A percentile compares a stretch with the other conserved stretches of the same genome.
Conservation (phyloP, 2,113 vertebrate genomes). For the Percina caprodes region DNA sequence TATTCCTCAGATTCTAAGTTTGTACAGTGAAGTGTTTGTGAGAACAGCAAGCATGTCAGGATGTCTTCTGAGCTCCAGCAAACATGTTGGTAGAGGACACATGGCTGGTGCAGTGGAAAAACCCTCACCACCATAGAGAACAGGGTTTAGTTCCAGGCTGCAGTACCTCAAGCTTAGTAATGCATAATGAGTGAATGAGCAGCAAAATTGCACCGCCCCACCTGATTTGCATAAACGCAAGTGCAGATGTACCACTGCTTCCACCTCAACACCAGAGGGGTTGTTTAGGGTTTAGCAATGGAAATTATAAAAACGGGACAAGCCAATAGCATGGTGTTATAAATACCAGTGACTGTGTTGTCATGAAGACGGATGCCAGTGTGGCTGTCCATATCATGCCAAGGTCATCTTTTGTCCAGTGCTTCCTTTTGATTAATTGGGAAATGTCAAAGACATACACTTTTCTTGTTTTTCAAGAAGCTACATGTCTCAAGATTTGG, state of each 20-base stretch:
- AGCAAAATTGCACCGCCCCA: constrained; percentile 16
- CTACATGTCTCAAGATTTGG: background rate
- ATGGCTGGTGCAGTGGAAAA: constrained; percentile 24
- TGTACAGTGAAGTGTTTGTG: constrained; percentile 8
- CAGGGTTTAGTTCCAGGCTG: constrained; percentile 15
- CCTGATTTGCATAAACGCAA: constrained; percentile 18
- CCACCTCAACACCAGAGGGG: background rate
- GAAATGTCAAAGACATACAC: background rate
- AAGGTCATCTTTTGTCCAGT: background rate
- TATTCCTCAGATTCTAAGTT: constrained; percentile 6
- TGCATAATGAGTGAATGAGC: constrained; percentile 40
- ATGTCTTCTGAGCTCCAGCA: constrained; percentile 18
- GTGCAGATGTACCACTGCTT: background rate
- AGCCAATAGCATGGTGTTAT: background rate
- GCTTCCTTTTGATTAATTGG: background rate
- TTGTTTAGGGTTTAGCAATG: background rate
- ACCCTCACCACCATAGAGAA: constrained; percentile 6
- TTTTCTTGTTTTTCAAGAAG: background rate
- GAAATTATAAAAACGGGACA: background rate
- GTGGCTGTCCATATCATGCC: background rate
- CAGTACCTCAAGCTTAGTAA: constrained; percentile 12
- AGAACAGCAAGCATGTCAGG: background rate
- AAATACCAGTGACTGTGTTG: background rate
- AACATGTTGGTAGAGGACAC: constrained; percentile 6
- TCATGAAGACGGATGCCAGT: background rate